Conservation (phyloP, 2,797 vertebrate species). For the Ibycter americanus region DNA sequence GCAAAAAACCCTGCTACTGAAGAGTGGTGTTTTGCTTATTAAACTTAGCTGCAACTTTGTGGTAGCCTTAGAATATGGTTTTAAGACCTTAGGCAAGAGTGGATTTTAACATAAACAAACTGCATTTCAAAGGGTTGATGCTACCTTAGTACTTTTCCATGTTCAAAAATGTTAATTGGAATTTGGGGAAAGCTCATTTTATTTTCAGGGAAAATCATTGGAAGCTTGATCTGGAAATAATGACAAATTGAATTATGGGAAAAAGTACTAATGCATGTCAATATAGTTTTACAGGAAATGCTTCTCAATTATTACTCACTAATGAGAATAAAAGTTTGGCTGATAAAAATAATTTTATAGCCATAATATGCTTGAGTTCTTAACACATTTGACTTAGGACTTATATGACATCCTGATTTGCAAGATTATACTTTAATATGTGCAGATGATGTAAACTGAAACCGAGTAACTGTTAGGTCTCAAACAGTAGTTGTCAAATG, state of each 20-base stretch:
- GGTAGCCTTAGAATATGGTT: not conserved
- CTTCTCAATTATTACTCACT: not conserved
- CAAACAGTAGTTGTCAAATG: not conserved
- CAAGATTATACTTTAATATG: not conserved
- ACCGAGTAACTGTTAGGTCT: not conserved
- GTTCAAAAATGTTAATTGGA: not conserved
- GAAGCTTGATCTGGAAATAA: not conserved
- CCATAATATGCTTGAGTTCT: not conserved
- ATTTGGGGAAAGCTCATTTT: not conserved
- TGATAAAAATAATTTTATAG: not conserved
- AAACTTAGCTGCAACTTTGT: not conserved
- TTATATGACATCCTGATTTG: not conserved
- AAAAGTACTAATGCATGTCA: not conserved
- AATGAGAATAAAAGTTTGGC: not conserved
- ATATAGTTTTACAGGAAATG: not conserved
- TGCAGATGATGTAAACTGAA: not conserved
- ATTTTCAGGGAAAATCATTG: not conserved
- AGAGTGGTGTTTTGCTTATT: not conserved
- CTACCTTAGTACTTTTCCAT: not conserved
- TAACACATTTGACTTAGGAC: not conserved
- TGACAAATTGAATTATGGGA: not conserved
- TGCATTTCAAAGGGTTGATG: not conserved
- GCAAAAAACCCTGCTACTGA: not conserved
- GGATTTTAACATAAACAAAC: not conserved
- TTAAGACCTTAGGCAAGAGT: not conserved